phyloP scores from a whole-genome alignment of 1,140 invertebrate species.

The Orchesella cincta region DNA sequence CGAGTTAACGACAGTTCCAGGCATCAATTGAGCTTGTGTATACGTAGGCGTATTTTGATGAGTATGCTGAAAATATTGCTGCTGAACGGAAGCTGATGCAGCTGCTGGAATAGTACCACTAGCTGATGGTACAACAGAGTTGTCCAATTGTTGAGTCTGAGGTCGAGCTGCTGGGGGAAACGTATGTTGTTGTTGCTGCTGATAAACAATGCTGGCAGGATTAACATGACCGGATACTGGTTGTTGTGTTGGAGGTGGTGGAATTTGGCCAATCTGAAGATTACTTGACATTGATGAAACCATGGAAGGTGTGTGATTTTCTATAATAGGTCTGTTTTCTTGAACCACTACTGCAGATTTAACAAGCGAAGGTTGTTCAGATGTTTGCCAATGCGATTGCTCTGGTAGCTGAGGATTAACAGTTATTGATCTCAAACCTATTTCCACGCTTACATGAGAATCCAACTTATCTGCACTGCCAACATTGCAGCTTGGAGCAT shows the following conservation, averaged over 20 bases:
- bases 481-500: too few species aligned
- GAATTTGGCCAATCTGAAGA: background rate
- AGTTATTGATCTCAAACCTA: too few species aligned
- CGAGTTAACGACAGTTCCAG: constrained; percentile 4
- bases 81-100: background rate
- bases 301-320: background rate
- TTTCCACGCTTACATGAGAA: too few species aligned
- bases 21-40: constrained; percentile 22
- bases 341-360: background rate
- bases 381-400: background rate
- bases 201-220: background rate
- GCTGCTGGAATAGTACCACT: background rate
- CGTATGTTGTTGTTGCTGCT: background rate
- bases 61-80: background rate
- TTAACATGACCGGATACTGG: background rate
- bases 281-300: background rate
- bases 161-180: background rate
- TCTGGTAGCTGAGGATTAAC: background rate
- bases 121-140: background rate
- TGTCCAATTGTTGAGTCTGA: background rate
- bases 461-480: too few species aligned
- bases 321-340: background rate
- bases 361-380: background rate
- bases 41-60: background rate
- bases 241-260: background rate